These are phyloP conservation scores for Nilaparvata lugens DNA, from an alignment of 1,140 invertebrate genomes.

Conservation along the genomic window DNA sequence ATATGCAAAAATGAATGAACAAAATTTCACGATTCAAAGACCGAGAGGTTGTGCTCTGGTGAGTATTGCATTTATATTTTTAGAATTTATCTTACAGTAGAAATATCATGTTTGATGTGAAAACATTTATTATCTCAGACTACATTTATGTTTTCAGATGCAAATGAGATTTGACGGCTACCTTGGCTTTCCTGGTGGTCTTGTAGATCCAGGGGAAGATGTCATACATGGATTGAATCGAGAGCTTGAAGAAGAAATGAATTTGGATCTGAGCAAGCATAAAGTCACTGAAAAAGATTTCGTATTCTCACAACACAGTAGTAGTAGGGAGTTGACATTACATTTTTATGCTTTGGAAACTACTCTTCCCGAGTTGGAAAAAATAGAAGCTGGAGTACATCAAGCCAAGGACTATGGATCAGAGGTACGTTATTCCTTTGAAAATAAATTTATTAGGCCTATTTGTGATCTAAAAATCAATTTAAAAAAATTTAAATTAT, in stretches of 20 bases:
- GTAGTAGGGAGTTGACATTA: conserved; percentile 34
- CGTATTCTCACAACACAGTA: conserved; percentile 26
- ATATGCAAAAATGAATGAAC: no score
- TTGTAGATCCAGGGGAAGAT: conserved; percentile 40
- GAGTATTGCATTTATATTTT: no score
- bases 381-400: conserved; percentile 33
- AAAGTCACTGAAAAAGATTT: conserved; percentile 22
- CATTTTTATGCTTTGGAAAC: conserved; percentile 44
- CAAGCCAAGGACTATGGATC: conserved; percentile 38
- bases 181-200: conserved; percentile 49
- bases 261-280: conserved; percentile 33
- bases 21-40: no score
- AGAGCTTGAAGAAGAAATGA: conserved; percentile 46
- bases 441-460: conserved; percentile 10
- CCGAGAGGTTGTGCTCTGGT: no score
- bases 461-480: no score
- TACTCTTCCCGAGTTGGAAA: conserved; percentile 32
- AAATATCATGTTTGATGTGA: no score
- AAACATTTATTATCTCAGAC: no score
- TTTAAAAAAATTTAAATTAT: no score
- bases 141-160: conserved; percentile 38
- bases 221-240: conserved; percentile 38
- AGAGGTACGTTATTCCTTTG: conserved; percentile 32
- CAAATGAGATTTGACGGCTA: conserved; percentile 48
- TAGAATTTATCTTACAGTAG: no score